Percentiles rank a stretch among this genome's conserved stretches.
phyloP scores from a whole-genome alignment of 2,888 invertebrate genomes.

The Coleophora flavipennella region DNA sequence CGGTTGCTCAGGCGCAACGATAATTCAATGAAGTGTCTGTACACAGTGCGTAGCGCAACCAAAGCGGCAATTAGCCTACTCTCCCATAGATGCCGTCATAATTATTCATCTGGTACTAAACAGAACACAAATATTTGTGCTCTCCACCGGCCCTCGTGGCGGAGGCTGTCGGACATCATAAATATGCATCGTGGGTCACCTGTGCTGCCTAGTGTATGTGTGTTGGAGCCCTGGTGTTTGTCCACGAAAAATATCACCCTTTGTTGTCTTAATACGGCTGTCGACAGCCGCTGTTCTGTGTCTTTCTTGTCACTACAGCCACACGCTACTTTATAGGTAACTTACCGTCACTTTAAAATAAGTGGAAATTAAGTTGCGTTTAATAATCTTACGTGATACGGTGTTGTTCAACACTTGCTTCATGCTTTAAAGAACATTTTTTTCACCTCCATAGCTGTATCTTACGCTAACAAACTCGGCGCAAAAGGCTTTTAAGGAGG shows the following conservation, averaged over 20 bases:
- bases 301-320: conserved; percentile 17
- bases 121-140: conserved; percentile 48
- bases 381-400: no score
- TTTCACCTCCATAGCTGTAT: conserved; percentile 38
- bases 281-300: conserved; percentile 22
- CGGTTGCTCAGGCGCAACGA: no score
- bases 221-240: conserved; percentile 56
- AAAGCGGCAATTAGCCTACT: conserved; percentile 6
- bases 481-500: conserved; percentile 63
- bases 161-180: conserved; percentile 57
- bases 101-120: conserved; percentile 34
- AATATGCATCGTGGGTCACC: conserved; percentile 63
- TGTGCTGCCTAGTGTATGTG: conserved; percentile 44
- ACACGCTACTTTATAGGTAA: no score
- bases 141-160: conserved; percentile 47
- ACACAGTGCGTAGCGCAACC: not conserved
- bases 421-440: conserved; percentile 3
- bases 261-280: conserved; percentile 52
- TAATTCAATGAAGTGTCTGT: no score
- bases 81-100: conserved; percentile 9
- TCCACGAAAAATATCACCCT: conserved; percentile 62
- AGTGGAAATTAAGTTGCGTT: no score
- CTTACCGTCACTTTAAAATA: no score
- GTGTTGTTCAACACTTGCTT: no score
- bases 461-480: conserved; percentile 51